Conservation (phyloP, 2,888 invertebrate genomes). For the Sycophila texana region DNA sequence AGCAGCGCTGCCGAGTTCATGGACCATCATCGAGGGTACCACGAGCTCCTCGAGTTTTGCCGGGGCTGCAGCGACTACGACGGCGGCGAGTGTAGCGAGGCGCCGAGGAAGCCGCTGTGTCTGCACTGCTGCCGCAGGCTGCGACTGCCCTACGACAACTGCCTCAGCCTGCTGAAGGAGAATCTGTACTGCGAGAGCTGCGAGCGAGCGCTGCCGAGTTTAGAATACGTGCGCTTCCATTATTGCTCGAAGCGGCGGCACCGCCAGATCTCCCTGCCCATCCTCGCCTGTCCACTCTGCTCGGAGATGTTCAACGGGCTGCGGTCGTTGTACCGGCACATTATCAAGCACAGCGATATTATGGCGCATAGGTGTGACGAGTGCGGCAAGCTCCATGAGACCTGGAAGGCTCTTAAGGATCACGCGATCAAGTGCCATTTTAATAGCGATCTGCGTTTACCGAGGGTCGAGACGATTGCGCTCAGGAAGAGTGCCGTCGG, state of each 20-base stretch:
- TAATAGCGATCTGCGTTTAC: not conserved
- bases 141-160: slow-evolving; percentile 22
- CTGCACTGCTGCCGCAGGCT: slow-evolving; percentile 25
- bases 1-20: slow-evolving; percentile 33
- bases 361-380: slow-evolving; percentile 34
- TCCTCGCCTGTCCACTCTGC: slow-evolving; percentile 45
- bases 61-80: slow-evolving; percentile 26
- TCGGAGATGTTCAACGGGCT: slow-evolving; percentile 24
- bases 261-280: not conserved
- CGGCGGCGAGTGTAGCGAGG: no score
- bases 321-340: slow-evolving; percentile 44
- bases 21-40: slow-evolving; percentile 43
- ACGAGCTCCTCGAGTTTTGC: slow-evolving; percentile 37
- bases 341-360: slow-evolving; percentile 43
- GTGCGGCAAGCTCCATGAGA: slow-evolving; percentile 50
- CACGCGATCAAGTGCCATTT: slow-evolving; percentile 40
- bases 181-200: slow-evolving; percentile 50
- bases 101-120: slow-evolving; percentile 35
- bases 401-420: slow-evolving; percentile 21
- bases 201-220: slow-evolving; percentile 28
- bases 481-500: slow-evolving; percentile 38
- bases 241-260: slow-evolving; percentile 7
- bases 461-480: not conserved
- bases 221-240: slow-evolving; percentile 41
- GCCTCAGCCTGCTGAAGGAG: slow-evolving; percentile 35